Evolutionary conservation across 2,113 vertebrate genomes (phyloP).

Genomic region (Brachyhypopomus occidentalis): DNA sequence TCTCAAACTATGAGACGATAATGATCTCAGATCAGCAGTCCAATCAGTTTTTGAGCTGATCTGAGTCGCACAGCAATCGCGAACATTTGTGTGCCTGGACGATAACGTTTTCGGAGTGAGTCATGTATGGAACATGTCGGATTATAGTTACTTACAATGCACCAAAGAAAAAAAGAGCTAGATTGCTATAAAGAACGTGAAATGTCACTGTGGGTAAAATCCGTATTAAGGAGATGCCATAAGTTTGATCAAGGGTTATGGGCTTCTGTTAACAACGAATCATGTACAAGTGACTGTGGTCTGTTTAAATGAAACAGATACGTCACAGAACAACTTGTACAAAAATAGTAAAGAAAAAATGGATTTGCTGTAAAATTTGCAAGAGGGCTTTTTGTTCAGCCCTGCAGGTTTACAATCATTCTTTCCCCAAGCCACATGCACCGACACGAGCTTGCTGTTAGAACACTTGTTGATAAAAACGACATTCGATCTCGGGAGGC

Average conservation of each 20-base stretch:
- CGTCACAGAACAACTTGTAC: constrained; percentile 39
- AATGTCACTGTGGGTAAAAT: constrained; percentile 1
- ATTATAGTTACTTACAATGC: not conserved
- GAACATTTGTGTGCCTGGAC: not conserved
- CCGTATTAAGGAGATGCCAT: not conserved
- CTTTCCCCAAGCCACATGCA: constrained; percentile 23
- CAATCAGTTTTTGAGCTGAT: too few relatives aligned
- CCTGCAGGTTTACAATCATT: constrained; percentile 5
- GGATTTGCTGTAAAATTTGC: constrained; percentile 23
- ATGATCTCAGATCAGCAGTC: not conserved
- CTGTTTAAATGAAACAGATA: constrained; percentile 37
- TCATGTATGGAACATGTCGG: constrained; percentile 3
- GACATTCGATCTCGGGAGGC: constrained; percentile 1
- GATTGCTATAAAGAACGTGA: not conserved
- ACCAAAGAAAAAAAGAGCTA: constrained; percentile 10
- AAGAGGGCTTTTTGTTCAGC: constrained; percentile 19
- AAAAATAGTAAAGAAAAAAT: constrained; percentile 50
- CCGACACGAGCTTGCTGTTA: not conserved
- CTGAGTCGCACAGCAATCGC: not conserved
- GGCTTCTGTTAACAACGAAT: too few relatives aligned
- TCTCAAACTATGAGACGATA: not conserved
- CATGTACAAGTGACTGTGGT: not conserved
- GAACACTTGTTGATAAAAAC: constrained; percentile 9
- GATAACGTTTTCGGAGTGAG: not conserved
- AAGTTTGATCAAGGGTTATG: too few relatives aligned